These are phyloP conservation scores for Drosophila nikananu DNA, from an alignment of 1,140 invertebrate species.

Conservation along the genomic window DNA sequence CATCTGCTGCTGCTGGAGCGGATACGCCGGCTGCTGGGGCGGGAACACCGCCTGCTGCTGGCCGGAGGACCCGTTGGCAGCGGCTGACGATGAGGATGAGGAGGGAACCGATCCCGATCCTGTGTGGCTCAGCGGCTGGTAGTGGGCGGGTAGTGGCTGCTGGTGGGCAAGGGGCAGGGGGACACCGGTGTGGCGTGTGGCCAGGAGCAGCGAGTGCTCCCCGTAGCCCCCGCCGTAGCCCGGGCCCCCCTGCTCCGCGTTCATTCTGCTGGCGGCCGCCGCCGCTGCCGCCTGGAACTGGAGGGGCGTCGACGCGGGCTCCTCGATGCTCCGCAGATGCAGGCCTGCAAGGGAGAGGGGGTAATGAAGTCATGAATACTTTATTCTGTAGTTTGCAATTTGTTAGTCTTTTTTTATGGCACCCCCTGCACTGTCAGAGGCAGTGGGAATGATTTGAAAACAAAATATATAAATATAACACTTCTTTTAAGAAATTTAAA, in stretches of 20 bases:
- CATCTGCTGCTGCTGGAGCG: constrained; percentile 47
- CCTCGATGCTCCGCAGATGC: constrained; percentile 92
- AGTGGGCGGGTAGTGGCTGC: constrained; percentile 69
- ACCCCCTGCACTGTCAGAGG: background rate
- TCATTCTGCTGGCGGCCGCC: constrained; percentile 86
- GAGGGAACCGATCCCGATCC: constrained; percentile 54
- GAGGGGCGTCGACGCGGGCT: constrained; percentile 86
- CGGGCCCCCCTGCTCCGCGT: constrained; percentile 88
- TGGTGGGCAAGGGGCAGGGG: constrained; percentile 84
- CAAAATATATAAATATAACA: background rate
- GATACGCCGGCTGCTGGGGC: constrained; percentile 31
- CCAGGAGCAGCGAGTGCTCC: constrained; percentile 84
- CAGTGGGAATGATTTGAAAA: background rate
- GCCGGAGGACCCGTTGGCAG: constrained; percentile 49
- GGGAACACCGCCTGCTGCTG: constrained; percentile 34
- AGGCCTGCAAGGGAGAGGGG: constrained; percentile 87
- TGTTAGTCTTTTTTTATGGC: background rate
- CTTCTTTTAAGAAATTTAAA: background rate
- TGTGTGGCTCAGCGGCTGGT: constrained; percentile 59
- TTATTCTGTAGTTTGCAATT: constrained; percentile 32
- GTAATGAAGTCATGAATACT: constrained; percentile 44
- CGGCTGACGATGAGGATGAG: constrained; percentile 42
- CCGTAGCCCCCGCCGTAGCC: constrained; percentile 85
- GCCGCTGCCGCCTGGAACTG: constrained; percentile 45
- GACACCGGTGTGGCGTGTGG: constrained; percentile 86